Evolutionary conservation across 2,888 invertebrate species (phyloP), one percentile per base, ranked within the genome.

Genomic region (Luperina nickerlii): DNA sequence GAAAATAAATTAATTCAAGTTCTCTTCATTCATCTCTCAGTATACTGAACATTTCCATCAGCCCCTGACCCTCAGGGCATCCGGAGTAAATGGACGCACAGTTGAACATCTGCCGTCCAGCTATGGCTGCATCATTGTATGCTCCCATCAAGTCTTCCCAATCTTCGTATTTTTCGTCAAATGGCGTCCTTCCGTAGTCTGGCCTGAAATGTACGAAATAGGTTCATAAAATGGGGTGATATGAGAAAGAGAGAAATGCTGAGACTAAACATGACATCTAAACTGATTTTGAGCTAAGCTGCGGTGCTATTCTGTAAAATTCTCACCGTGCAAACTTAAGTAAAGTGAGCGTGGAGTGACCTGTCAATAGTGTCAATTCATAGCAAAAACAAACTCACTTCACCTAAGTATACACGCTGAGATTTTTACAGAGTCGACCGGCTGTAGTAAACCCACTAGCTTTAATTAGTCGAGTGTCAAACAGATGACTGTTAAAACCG

Each of bases 41-140:
- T 15, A 90, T 89, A 18, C 97, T 96, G 86, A 97, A 96, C n/a
- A 97, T 92, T 90, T 98, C 98, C 90, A 98, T 94, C 63, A 98
- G 91, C 18, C 98, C 98, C 82, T 97, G 94, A 20, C 97, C 98
- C 82, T 97, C 94, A 27, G 97, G 97, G 90, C 98, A 98, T 1
- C 94, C 94, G n/a, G 95, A 93, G 92, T 97, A 98, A n/a, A 97
- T 93, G 54, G 95, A 95, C 24, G 96, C 92, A 90, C 98, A 98
- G 93, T 98, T 97, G 78, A 97, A 97, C 93, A 98, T 97, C 90
- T 97, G 97, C 84, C 97, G 94, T 1, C 98, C 98, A 62, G 97
- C 97, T 60, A 94, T 94, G 24, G 97, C 97, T 1, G 98, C 98
- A 81, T 97, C 97, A 38, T 95, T 92, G 92, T 98, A 98, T 24